Percentiles rank a stretch among this genome's conserved stretches.
Conservation (phyloP, 2,888 invertebrate species). For the Agonum fuliginosum region DNA sequence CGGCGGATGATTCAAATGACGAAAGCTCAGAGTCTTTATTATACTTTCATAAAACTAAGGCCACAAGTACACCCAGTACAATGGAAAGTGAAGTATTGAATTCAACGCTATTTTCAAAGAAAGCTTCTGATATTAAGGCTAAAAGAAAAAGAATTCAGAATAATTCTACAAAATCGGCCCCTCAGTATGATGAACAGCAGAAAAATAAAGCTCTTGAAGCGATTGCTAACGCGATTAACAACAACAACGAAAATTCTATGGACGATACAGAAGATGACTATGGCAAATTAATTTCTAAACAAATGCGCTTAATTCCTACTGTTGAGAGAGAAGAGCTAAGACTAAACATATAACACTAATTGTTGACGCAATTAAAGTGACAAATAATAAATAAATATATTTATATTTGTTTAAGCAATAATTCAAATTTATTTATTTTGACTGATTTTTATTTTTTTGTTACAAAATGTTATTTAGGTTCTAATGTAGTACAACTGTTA, state of each 20-base stretch:
- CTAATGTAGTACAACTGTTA: no score
- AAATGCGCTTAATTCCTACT: background rate
- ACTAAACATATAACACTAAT: background rate
- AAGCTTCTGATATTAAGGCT: background rate
- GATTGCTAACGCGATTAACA: background rate
- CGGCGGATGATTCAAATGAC: background rate
- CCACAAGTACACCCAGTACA: background rate
- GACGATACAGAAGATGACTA: background rate
- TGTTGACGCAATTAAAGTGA: background rate
- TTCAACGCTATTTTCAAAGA: background rate
- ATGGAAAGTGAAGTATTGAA: background rate
- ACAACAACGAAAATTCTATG: background rate
- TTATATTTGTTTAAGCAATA: conserved; percentile 46
- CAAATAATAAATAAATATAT: conserved; percentile 62
- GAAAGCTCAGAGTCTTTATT: background rate
- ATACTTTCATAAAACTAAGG: background rate
- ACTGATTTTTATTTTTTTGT: no score
- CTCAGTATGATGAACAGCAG: background rate
- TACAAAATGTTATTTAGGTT: no score
- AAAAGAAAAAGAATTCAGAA: background rate
- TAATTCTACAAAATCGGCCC: background rate
- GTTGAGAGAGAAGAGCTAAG: background rate
- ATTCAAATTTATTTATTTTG: background rate
- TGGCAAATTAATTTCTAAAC: background rate
- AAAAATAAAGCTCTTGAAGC: background rate